Evolutionary conservation across 2,797 vertebrate genomes (phyloP).

Genomic region (Leucoraja ocellata): DNA sequence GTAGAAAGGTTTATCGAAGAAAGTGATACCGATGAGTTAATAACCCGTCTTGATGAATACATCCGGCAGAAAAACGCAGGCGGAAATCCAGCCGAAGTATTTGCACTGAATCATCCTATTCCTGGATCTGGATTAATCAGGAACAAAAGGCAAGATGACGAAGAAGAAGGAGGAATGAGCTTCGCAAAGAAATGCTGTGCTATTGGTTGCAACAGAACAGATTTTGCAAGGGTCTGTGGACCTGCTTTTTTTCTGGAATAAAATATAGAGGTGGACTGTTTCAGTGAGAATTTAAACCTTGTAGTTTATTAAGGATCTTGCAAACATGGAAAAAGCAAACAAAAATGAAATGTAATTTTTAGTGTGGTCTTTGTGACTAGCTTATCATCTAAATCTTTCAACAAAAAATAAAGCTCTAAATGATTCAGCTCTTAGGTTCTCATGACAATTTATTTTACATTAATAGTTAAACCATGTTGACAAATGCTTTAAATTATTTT

Average conservation of each 20-base stretch:
- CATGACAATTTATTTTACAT: not conserved
- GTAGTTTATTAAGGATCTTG: slow-evolving; percentile 17
- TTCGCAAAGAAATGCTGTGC: slow-evolving; percentile 72
- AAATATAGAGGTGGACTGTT: slow-evolving; percentile 40
- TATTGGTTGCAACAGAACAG: slow-evolving; percentile 73
- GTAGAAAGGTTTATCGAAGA: not conserved
- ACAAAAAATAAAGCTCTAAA: not conserved
- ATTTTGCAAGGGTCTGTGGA: slow-evolving; percentile 75
- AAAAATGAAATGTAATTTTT: not conserved
- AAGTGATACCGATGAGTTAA: not conserved
- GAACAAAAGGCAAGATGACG: not conserved
- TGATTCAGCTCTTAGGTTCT: not conserved
- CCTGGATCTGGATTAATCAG: slow-evolving; percentile 49
- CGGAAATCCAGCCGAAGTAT: no score
- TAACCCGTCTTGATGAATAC: no score
- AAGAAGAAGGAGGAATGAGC: not conserved
- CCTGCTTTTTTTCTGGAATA: not conserved
- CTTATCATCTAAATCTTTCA: not conserved
- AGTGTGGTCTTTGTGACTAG: not conserved
- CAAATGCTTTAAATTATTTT: not conserved
- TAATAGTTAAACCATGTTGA: not conserved
- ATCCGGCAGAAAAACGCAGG: no score
- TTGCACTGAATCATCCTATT: slow-evolving; percentile 10
- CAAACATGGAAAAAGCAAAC: not conserved
- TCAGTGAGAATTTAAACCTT: not conserved